Evolutionary conservation across 2,888 invertebrate genomes (phyloP).

Genomic region (Aspidiotus destructor): DNA sequence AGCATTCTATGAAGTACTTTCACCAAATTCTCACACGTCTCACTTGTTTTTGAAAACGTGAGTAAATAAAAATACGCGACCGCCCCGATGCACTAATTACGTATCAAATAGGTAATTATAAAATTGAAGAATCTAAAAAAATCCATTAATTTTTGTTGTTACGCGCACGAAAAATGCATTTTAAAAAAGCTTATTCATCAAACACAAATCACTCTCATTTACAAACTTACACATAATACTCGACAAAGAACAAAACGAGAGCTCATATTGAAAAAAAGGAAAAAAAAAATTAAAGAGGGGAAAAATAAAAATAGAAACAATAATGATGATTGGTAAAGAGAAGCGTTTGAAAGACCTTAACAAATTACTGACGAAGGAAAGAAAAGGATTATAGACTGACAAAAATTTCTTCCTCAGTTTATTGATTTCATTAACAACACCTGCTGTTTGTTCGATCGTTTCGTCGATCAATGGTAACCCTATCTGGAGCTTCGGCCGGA

Average conservation of each 20-base stretch:
- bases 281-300: conserved; percentile 12
- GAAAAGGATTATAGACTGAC: neutral
- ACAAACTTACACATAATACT: too few relatives aligned
- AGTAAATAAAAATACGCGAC: neutral
- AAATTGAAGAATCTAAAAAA: conserved; percentile 3
- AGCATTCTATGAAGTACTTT: neutral
- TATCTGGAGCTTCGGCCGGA: conserved; percentile 62
- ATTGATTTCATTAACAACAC: conserved; percentile 45
- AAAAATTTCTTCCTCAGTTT: neutral
- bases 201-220: too few relatives aligned
- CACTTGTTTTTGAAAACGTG: neutral
- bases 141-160: conserved; percentile 12
- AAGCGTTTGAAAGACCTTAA: conserved; percentile 26
- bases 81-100: conserved; percentile 3
- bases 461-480: conserved; percentile 63
- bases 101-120: conserved; percentile 8
- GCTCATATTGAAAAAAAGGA: conserved; percentile 14
- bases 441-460: conserved; percentile 54
- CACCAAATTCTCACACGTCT: neutral
- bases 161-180: conserved; percentile 11
- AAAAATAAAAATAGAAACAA: conserved; percentile 25
- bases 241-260: too few relatives aligned
- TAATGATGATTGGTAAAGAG: conserved; percentile 30
- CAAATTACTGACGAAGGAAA: conserved; percentile 10
- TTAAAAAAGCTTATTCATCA: too few relatives aligned